Evolutionary conservation across 2,113 vertebrate species (phyloP).

Genomic region (Xenopus borealis): DNA sequence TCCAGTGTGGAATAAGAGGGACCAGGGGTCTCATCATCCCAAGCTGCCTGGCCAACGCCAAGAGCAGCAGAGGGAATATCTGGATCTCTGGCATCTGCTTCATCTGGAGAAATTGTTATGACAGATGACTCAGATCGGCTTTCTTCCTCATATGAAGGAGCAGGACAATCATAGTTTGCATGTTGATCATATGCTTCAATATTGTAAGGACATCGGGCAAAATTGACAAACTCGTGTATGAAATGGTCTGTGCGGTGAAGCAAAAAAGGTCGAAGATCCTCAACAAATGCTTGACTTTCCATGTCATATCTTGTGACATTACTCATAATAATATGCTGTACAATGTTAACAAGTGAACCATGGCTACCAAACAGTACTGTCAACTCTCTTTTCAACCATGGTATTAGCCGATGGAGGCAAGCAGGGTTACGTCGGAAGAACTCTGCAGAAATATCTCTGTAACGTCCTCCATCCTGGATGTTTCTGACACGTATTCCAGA

Average conservation of each 20-base stretch:
- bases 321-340: slow-evolving; percentile 82
- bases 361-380: slow-evolving; percentile 82
- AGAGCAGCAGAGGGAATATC: slow-evolving; percentile 54
- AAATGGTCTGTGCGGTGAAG: slow-evolving; percentile 84
- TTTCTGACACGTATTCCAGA: slow-evolving; percentile 69
- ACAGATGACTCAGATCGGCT: slow-evolving; percentile 82
- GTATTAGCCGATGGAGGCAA: slow-evolving; percentile 85
- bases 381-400: slow-evolving; percentile 89
- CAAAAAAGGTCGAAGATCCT: slow-evolving; percentile 81
- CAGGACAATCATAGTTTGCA: slow-evolving; percentile 85
- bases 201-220: slow-evolving; percentile 83
- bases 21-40: slow-evolving; percentile 92
- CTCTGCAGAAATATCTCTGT: slow-evolving; percentile 82
- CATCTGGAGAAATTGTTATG: slow-evolving; percentile 87
- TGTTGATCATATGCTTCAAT: slow-evolving; percentile 85
- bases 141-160: slow-evolving; percentile 77
- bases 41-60: slow-evolving; percentile 68
- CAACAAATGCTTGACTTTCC: slow-evolving; percentile 74
- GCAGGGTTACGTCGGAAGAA: slow-evolving; percentile 89
- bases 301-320: slow-evolving; percentile 78
- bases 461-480: slow-evolving; percentile 84
- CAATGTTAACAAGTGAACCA: slow-evolving; percentile 78
- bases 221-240: slow-evolving; percentile 85
- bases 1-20: slow-evolving; percentile 82
- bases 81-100: slow-evolving; percentile 52